phyloP scores from a whole-genome alignment of 2,113 vertebrate genomes.

The Indicator indicator region DNA sequence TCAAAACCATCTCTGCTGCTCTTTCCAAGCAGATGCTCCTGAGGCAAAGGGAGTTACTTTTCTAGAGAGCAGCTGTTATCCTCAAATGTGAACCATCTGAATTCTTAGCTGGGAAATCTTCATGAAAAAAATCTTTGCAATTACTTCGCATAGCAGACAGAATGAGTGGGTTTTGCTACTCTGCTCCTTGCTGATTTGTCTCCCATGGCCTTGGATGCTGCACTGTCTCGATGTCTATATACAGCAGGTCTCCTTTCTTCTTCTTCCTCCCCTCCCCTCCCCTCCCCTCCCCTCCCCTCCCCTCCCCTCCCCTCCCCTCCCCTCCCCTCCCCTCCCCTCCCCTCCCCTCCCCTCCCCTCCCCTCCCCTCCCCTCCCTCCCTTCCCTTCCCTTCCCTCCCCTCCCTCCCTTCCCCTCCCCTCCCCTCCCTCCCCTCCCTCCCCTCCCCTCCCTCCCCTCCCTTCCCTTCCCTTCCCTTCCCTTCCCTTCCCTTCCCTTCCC shows the following conservation, averaged over 20 bases:
- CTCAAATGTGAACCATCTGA: not conserved
- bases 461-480: too few species aligned
- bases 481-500: too few species aligned
- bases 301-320: not conserved
- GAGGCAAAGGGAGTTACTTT: not conserved
- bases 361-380: too few species aligned
- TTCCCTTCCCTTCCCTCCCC: too few species aligned
- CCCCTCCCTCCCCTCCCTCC: not conserved
- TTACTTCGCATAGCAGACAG: not conserved
- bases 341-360: not conserved
- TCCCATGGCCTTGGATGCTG: not conserved
- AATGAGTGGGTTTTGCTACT: accelerated
- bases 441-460: too few species aligned
- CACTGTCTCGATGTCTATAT: not conserved
- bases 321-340: not conserved
- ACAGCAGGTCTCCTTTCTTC: too few species aligned
- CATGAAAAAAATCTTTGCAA: not conserved
- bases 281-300: too few species aligned
- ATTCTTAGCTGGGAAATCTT: not conserved
- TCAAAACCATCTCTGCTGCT: accelerated
- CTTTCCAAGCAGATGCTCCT: not conserved
- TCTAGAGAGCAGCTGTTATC: not conserved
- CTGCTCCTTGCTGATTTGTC: not conserved
- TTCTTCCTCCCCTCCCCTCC: too few species aligned
- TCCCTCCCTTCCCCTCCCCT: not conserved